phyloP scores from a whole-genome alignment of 2,113 vertebrate genomes.

The Gobio gobio region DNA sequence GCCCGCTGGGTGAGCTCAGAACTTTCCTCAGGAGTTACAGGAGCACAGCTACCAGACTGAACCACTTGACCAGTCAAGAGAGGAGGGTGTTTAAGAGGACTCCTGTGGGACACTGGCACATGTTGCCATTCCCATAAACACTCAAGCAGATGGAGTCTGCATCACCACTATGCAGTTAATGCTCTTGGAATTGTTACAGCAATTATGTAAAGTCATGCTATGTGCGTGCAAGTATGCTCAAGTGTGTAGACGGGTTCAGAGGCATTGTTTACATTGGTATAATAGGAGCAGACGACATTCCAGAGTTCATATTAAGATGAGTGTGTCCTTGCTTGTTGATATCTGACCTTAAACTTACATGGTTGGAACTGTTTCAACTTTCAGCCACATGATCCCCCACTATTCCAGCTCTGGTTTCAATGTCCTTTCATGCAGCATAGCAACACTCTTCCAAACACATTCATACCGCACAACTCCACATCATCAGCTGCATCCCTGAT shows the following conservation, averaged over 20 bases:
- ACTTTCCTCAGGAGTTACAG: slow-evolving; percentile 37
- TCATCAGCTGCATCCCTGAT: slow-evolving; percentile 11
- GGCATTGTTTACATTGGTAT: slow-evolving; percentile 18
- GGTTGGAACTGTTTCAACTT: slow-evolving; percentile 28
- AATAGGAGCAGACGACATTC: slow-evolving; percentile 9
- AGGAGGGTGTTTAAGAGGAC: slow-evolving; percentile 23
- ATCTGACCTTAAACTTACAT: slow-evolving; percentile 53
- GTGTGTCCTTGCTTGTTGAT: slow-evolving; percentile 43
- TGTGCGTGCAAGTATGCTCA: not conserved
- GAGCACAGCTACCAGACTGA: slow-evolving; percentile 35
- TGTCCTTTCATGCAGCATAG: slow-evolving; percentile 13
- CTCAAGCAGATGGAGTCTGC: slow-evolving; percentile 31
- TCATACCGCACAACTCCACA: not conserved
- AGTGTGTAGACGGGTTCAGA: not conserved
- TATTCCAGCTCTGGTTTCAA: slow-evolving; percentile 39
- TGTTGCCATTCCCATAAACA: slow-evolving; percentile 49
- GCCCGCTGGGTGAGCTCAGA: slow-evolving; percentile 50
- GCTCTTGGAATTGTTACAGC: slow-evolving; percentile 13
- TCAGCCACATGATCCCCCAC: slow-evolving; percentile 11
- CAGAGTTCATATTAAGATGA: slow-evolving; percentile 4
- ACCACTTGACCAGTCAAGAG: slow-evolving; percentile 41
- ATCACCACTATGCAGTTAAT: slow-evolving; percentile 23
- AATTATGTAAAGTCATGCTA: slow-evolving; percentile 1
- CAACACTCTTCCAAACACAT: not conserved
- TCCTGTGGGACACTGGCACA: slow-evolving; percentile 42